A percentile compares a stretch with the other conserved stretches of the same genome.
Conservation (phyloP, 2,113 vertebrate genomes). For the Triplophysa rosa region DNA sequence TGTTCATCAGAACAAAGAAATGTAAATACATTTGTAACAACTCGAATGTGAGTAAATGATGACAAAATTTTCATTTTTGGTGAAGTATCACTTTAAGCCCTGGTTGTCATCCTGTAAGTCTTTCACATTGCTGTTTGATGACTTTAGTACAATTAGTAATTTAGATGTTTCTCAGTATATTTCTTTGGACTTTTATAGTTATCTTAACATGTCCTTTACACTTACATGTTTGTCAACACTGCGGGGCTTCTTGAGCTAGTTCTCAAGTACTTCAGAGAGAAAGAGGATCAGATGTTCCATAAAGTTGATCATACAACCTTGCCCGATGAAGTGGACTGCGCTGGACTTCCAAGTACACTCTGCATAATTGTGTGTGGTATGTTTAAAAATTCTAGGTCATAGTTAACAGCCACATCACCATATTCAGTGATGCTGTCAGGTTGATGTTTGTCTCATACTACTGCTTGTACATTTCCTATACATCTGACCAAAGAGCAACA, state of each 20-base stretch:
- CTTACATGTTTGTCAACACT: too few relatives aligned
- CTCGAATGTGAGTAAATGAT: too few relatives aligned
- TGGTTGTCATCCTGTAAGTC: too few relatives aligned
- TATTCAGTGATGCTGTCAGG: slow-evolving; percentile 21
- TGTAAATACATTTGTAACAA: too few relatives aligned
- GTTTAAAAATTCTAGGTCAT: slow-evolving; percentile 14
- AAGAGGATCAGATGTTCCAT: slow-evolving; percentile 22
- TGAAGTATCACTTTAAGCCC: too few relatives aligned
- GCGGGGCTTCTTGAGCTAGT: slow-evolving; percentile 2
- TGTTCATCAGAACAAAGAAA: too few relatives aligned
- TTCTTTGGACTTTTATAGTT: too few relatives aligned
- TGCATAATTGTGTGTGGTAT: slow-evolving; percentile 49
- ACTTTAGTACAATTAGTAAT: too few relatives aligned
- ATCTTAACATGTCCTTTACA: too few relatives aligned
- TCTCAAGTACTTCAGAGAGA: slow-evolving; percentile 17
- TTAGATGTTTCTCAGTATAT: too few relatives aligned
- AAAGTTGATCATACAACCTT: slow-evolving; percentile 17
- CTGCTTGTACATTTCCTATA: neutral
- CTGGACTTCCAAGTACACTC: slow-evolving; percentile 29
- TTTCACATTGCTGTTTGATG: too few relatives aligned
- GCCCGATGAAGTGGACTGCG: slow-evolving; percentile 12
- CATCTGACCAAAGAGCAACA: slow-evolving; percentile 22
- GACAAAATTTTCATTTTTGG: too few relatives aligned
- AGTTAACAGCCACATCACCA: slow-evolving; percentile 31
- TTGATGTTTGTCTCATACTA: slow-evolving; percentile 48